Percentiles rank a stretch among this genome's conserved stretches.
Evolutionary conservation across 92 coral and sea anemone genomes (phyloP).

Genomic region (Siderastrea siderea): DNA sequence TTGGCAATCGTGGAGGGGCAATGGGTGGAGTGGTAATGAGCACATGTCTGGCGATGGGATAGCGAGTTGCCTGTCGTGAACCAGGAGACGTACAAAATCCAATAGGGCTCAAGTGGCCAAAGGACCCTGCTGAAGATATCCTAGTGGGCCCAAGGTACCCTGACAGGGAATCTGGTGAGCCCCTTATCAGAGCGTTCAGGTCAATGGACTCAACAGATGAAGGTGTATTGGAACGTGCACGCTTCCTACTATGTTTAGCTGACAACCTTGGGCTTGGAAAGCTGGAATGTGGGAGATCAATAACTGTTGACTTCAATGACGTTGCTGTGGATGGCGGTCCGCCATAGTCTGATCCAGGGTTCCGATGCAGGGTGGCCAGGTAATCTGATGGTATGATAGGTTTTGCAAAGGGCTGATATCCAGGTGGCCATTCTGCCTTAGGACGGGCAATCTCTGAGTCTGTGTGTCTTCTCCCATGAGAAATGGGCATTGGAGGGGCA

Average conservation of each 20-base stretch:
- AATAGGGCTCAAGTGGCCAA: conserved; percentile 95
- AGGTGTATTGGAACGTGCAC: conserved; percentile 93
- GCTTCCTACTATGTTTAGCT: conserved; percentile 83
- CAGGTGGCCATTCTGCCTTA: conserved; percentile 97
- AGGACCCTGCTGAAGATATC: conserved; percentile 94
- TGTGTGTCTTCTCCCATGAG: conserved; percentile 59
- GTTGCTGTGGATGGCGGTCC: conserved; percentile 99
- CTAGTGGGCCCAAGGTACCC: conserved; percentile 91
- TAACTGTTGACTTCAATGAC: conserved; percentile 88
- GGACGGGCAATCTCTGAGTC: conserved; percentile 94
- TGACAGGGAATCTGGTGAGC: conserved; percentile 95
- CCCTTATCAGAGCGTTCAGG: conserved; percentile 89
- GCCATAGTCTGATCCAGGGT: conserved; percentile 75
- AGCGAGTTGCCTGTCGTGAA: conserved; percentile 62
- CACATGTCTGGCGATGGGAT: conserved; percentile 59
- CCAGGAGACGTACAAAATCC: conserved; percentile 87
- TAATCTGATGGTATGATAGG: conserved; percentile 88
- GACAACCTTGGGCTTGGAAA: conserved; percentile 90
- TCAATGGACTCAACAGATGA: conserved; percentile 98
- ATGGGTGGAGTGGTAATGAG: conserved; percentile 88
- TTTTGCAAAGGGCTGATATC: conserved; percentile 72
- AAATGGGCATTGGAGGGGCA: conserved; percentile 40
- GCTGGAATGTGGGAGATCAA: conserved; percentile 85
- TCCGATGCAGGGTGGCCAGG: conserved; percentile 81
- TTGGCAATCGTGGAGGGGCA: conserved; percentile 75